Evolutionary conservation across 2,113 vertebrate species (phyloP).

Genomic region (Terrapene triunguis): DNA sequence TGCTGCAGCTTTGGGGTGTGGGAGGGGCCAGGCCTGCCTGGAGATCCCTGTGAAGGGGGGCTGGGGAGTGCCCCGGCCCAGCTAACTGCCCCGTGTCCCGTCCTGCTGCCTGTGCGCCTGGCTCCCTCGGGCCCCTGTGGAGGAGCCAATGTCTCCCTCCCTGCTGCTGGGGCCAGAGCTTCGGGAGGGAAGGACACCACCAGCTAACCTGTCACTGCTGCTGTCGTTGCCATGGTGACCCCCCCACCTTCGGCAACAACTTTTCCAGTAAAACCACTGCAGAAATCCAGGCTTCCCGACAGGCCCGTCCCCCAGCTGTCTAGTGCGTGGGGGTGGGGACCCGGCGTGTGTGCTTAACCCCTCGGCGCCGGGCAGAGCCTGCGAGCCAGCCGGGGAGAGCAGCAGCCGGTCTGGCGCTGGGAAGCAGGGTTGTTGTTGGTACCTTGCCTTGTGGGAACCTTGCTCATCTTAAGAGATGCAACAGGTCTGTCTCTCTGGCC

Average conservation of each 20-base stretch:
- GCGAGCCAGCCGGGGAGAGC: accelerated
- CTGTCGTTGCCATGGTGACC: slow-evolving; percentile 79
- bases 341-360: slow-evolving; percentile 73
- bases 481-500: too few relatives aligned
- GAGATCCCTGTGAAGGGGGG: not conserved
- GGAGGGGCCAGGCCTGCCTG: not conserved
- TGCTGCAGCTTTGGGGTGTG: too few relatives aligned
- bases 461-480: not conserved
- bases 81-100: not conserved
- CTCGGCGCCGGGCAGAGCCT: not conserved
- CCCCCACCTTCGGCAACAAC: slow-evolving; percentile 79
- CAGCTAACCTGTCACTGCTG: slow-evolving; percentile 67
- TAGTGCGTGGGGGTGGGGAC: slow-evolving; percentile 49
- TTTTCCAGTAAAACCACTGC: slow-evolving; percentile 84
- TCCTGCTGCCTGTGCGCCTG: too few relatives aligned
- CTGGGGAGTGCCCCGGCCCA: not conserved
- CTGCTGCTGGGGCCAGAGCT: slow-evolving; percentile 26
- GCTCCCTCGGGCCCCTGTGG: too few relatives aligned
- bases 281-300: slow-evolving; percentile 84
- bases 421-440: not conserved
- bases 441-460: not conserved
- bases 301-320: slow-evolving; percentile 75
- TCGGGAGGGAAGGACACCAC: slow-evolving; percentile 38
- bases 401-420: accelerated
- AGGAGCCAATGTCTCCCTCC: not conserved